Conservation (phyloP, 1,140 invertebrate species). For the Lepidotrigona ventralis region DNA sequence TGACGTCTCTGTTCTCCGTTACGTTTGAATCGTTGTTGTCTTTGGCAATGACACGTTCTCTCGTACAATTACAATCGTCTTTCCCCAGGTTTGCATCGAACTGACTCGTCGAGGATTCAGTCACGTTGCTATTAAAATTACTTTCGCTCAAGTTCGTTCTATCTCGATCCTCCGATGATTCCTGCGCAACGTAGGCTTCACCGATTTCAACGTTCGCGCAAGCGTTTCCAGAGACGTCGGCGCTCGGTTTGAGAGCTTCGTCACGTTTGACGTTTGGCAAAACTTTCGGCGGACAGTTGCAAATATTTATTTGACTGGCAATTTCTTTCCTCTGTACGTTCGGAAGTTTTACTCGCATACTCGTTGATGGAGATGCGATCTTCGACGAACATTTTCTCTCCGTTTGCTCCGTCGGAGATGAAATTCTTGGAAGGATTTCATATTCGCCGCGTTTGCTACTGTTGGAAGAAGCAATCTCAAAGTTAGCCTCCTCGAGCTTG, state of each 20-base stretch:
- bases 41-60: neutral
- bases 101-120: neutral
- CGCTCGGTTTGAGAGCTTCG: too few relatives aligned
- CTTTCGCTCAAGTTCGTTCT: neutral
- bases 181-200: too few relatives aligned
- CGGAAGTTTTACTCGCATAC: too few relatives aligned
- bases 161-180: neutral
- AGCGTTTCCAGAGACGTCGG: neutral
- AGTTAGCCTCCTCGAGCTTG: neutral
- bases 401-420: neutral
- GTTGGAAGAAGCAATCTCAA: neutral
- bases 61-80: neutral
- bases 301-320: constrained; percentile 1
- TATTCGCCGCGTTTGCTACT: neutral
- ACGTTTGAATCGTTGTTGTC: neutral
- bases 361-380: neutral
- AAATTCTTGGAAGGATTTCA: neutral
- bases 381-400: too few relatives aligned
- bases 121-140: neutral
- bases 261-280: neutral
- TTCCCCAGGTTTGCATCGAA: too few relatives aligned
- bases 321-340: neutral
- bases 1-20: too few relatives aligned
- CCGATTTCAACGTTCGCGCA: neutral
- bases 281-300: neutral